Conservation (phyloP, 2,797 vertebrate species). For the Cossypha caffra region DNA sequence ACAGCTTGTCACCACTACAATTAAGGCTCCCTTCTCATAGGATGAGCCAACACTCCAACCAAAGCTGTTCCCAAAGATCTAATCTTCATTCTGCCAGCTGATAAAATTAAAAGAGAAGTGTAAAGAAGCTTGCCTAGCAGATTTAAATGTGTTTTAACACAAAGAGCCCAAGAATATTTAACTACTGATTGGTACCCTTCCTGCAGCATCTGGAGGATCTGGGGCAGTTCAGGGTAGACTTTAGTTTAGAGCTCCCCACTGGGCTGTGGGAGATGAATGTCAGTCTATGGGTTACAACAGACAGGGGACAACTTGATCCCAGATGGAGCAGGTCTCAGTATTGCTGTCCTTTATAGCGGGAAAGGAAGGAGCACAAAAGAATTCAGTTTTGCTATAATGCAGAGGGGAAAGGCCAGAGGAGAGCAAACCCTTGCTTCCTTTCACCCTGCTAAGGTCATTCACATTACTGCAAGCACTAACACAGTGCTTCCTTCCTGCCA, state of each 20-base stretch:
- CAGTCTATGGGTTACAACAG: background rate
- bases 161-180: background rate
- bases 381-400: fast-evolving
- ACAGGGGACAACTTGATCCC: background rate
- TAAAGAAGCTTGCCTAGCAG: background rate
- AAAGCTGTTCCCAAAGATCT: background rate
- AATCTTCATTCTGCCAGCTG: background rate
- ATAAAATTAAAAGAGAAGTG: background rate
- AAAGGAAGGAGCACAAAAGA: background rate
- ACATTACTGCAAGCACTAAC: background rate
- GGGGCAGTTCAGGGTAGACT: background rate
- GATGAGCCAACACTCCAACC: background rate
- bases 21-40: background rate
- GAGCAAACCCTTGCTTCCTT: background rate
- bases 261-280: background rate
- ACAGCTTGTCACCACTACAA: background rate
- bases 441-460: background rate
- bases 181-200: background rate
- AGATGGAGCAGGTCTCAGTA: background rate
- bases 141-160: background rate
- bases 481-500: background rate
- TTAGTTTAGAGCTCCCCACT: background rate
- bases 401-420: background rate
- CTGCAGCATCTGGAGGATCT: background rate
- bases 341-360: background rate